Evolutionary conservation across 2,113 vertebrate species (phyloP).

Genomic region (Pygoscelis antarcticus): DNA sequence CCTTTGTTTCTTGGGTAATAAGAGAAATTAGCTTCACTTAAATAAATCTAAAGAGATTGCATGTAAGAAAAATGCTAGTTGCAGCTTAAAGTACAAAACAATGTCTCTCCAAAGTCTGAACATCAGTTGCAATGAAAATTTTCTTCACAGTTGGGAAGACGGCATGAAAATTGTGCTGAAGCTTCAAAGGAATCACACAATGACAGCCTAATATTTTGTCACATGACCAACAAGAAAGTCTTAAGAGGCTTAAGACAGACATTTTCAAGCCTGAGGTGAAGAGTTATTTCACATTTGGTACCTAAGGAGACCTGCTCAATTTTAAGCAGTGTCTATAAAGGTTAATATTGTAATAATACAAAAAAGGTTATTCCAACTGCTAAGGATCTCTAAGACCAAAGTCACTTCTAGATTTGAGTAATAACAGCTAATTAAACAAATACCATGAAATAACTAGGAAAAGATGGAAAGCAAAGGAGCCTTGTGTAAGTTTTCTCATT

Average conservation of each 20-base stretch:
- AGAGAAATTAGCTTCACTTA: neutral
- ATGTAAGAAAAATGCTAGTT: neutral
- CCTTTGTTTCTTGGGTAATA: neutral
- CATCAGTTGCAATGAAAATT: neutral
- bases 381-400: neutral
- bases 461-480: neutral
- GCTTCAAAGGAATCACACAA: neutral
- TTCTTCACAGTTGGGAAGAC: neutral
- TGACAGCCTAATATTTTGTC: neutral
- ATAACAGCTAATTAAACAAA: neutral
- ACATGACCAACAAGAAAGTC: neutral
- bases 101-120: neutral
- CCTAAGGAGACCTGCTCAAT: neutral
- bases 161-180: neutral
- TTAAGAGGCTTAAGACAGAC: neutral
- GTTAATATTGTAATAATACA: neutral
- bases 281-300: neutral
- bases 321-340: neutral
- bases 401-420: neutral
- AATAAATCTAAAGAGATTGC: neutral
- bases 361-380: neutral
- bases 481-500: neutral
- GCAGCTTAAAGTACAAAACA: neutral
- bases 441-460: neutral
- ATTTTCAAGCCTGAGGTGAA: neutral